Evolutionary conservation across 37 sponge, comb jelly and placozoan species (phyloP).

Genomic region (Beroe ovata): DNA sequence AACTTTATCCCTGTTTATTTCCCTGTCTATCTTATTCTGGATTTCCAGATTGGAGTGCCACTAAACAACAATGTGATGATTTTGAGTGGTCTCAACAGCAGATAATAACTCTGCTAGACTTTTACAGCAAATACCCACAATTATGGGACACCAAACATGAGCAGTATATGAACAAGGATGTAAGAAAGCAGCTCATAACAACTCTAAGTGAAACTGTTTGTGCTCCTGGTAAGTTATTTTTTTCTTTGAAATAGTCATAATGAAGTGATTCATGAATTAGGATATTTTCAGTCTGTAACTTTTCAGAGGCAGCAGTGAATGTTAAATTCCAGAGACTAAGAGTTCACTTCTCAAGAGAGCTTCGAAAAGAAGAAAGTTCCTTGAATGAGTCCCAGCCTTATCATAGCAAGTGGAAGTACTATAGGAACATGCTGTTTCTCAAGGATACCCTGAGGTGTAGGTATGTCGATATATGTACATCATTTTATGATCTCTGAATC

Average conservation of each 20-base stretch:
- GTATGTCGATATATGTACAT: no score
- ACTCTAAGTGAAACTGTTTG: not conserved
- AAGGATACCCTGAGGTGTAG: conserved; percentile 57
- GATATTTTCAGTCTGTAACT: no score
- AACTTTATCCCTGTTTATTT: no score
- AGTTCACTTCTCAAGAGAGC: conserved; percentile 37
- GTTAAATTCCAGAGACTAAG: conserved; percentile 60
- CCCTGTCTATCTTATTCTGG: no score
- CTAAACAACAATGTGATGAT: not conserved
- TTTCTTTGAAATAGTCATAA: no score
- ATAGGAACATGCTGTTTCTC: conserved; percentile 63
- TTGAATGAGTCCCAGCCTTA: conserved; percentile 19
- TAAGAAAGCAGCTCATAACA: conserved; percentile 34
- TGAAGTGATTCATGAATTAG: no score
- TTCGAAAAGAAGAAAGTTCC: conserved; percentile 42
- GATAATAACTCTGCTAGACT: conserved; percentile 38
- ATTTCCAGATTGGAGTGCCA: not conserved
- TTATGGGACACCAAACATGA: conserved; percentile 66
- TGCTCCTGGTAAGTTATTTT: conserved; percentile 18
- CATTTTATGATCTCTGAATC: no score
- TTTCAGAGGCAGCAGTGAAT: conserved; percentile 38
- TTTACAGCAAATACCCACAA: conserved; percentile 54
- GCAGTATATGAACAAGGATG: conserved; percentile 58
- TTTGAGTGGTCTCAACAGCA: conserved; percentile 47
- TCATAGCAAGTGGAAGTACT: conserved; percentile 67